phyloP scores from a whole-genome alignment of 92 coral and sea anemone species.

The Actinernus sp. region DNA sequence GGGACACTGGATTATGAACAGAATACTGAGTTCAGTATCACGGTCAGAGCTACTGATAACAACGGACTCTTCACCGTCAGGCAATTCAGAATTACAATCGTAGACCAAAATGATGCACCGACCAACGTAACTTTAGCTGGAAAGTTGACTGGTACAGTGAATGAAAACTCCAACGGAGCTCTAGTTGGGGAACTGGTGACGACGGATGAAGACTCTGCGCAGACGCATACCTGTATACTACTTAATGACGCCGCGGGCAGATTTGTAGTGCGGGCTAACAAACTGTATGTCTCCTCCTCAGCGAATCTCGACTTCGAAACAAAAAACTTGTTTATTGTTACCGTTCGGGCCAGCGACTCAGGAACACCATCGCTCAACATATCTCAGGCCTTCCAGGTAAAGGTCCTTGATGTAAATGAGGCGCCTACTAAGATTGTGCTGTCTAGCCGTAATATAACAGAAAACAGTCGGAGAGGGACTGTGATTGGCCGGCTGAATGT shows the following conservation, averaged over 20 bases:
- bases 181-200: conserved; percentile 70
- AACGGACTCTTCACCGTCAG: conserved; percentile 63
- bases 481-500: conserved; percentile 80
- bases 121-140: conserved; percentile 70
- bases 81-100: conserved; percentile 47
- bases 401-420: conserved; percentile 82
- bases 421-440: conserved; percentile 75
- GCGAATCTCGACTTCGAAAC: conserved; percentile 75
- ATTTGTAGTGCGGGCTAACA: conserved; percentile 70
- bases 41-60: conserved; percentile 74
- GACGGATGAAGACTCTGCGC: conserved; percentile 70
- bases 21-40: conserved; percentile 34
- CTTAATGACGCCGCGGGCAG: conserved; percentile 69
- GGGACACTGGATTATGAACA: conserved; percentile 75
- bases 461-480: conserved; percentile 85
- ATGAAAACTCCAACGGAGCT: conserved; percentile 76
- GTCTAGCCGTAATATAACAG: conserved; percentile 58
- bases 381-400: conserved; percentile 46
- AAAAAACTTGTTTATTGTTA: conserved; percentile 30
- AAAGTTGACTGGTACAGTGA: conserved; percentile 30
- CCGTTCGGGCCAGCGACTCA: conserved; percentile 53
- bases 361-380: conserved; percentile 61
- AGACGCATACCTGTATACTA: conserved; percentile 60
- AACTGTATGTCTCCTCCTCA: conserved; percentile 70
- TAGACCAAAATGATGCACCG: conserved; percentile 77